Evolutionary conservation across 2,113 vertebrate species (phyloP).

Genomic region (Chaenogobius annularis): DNA sequence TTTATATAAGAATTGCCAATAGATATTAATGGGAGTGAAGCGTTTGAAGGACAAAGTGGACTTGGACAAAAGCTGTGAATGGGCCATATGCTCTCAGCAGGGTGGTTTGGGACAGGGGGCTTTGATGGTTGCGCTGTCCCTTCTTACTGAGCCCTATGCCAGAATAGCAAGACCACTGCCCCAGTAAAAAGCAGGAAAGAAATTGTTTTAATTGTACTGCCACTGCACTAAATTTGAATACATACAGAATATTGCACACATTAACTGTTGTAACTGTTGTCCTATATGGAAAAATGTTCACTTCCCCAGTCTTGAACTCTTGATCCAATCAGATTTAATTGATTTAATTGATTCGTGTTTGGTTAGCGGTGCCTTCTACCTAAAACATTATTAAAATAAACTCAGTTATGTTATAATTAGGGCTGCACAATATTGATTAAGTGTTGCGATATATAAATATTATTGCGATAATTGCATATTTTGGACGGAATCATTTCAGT

Average conservation of each 20-base stretch:
- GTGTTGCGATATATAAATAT: no score
- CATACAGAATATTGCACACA: no score
- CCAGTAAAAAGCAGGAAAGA: conserved; percentile 9
- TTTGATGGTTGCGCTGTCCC: conserved; percentile 57
- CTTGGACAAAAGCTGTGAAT: conserved; percentile 46
- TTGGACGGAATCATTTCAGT: no score
- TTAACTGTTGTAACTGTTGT: no score
- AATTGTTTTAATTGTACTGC: not conserved
- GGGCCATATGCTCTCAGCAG: conserved; percentile 69
- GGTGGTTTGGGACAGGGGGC: conserved; percentile 50
- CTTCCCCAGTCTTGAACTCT: no score
- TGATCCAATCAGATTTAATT: not conserved
- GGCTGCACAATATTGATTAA: no score
- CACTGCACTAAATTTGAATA: no score
- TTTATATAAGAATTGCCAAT: not conserved
- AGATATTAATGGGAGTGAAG: conserved; percentile 2
- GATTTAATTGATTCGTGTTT: not conserved
- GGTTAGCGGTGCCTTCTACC: not conserved
- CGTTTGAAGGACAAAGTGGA: conserved; percentile 6
- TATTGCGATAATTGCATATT: no score
- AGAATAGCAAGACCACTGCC: conserved; percentile 29
- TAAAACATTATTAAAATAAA: no score
- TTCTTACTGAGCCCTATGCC: conserved; percentile 33
- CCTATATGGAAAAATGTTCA: no score
- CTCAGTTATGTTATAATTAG: no score